Conservation (phyloP, 2,888 invertebrate species). For the Tetropium fuscum region DNA sequence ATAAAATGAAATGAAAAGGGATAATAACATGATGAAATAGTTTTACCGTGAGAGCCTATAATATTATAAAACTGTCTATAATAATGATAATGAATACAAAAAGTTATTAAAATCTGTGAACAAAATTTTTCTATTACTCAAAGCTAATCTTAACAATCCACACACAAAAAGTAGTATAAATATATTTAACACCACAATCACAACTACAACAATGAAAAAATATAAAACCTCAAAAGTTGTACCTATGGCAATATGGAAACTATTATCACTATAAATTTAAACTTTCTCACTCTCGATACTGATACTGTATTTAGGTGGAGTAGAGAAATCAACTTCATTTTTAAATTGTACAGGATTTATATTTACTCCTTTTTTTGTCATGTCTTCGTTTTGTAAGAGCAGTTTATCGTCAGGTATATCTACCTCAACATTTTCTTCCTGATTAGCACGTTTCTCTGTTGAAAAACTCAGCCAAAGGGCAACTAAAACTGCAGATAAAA, state of each 20-base stretch:
- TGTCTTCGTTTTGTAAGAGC: constrained; percentile 39
- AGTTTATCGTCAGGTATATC: constrained; percentile 44
- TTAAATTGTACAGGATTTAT: constrained; percentile 27
- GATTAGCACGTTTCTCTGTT: constrained; percentile 50
- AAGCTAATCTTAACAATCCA: no score
- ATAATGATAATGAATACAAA: no score
- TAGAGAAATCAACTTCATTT: constrained; percentile 5
- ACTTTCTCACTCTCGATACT: constrained; percentile 50
- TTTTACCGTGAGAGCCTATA: no score
- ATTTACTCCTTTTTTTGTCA: constrained; percentile 37
- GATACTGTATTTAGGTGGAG: constrained; percentile 52
- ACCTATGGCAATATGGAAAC: not conserved
- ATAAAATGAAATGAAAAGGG: no score
- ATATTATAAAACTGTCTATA: no score
- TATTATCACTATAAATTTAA: constrained; percentile 23
- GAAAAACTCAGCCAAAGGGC: constrained; percentile 67
- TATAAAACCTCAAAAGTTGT: not conserved
- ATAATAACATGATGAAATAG: no score
- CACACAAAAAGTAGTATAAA: no score
- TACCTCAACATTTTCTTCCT: constrained; percentile 36
- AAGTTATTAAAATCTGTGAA: no score
- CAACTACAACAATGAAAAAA: constrained; percentile 1
- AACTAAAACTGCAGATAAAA: constrained; percentile 65
- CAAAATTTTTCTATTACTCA: no score
- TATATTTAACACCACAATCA: not conserved